A percentile compares a stretch with the other conserved stretches of the same genome.
Conservation (phyloP, 2,888 invertebrate species). For the Cremastinae sp. region DNA sequence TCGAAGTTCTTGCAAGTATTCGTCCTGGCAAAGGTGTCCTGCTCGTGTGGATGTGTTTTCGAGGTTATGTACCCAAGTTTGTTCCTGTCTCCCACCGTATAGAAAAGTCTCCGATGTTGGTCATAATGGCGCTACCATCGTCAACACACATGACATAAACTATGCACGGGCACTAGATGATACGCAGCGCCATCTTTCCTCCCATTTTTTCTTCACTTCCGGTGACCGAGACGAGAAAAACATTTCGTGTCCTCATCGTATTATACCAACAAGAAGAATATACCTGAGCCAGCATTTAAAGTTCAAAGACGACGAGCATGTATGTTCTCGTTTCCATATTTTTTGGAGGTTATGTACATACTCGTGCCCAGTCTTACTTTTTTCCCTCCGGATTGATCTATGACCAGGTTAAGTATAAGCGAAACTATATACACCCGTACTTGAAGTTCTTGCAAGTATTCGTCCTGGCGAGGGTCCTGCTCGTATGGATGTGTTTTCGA, state of each 20-base stretch:
- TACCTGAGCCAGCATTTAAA: not conserved
- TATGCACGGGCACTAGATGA: slow-evolving; percentile 56
- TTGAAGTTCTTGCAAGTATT: slow-evolving; percentile 26
- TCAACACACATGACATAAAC: slow-evolving; percentile 46
- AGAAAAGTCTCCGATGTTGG: slow-evolving; percentile 46
- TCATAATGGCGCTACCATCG: slow-evolving; percentile 36
- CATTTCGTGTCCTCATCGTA: not conserved
- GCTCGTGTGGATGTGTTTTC: slow-evolving; percentile 9
- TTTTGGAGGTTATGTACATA: not conserved
- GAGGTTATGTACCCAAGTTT: not conserved
- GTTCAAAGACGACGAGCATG: not conserved
- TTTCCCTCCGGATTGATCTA: not conserved
- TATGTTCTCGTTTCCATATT: too few relatives aligned
- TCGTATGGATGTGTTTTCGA: slow-evolving; percentile 7
- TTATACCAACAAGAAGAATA: not conserved
- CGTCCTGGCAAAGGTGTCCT: slow-evolving; percentile 44
- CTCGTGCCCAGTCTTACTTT: too few relatives aligned
- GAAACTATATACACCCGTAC: not conserved
- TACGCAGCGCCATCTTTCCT: slow-evolving; percentile 35
- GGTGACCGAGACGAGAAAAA: slow-evolving; percentile 14
- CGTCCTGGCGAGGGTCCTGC: slow-evolving; percentile 44
- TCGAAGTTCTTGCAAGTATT: slow-evolving; percentile 27
- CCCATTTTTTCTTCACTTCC: not conserved
- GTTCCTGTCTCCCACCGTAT: not conserved
- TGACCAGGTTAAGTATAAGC: not conserved